Evolutionary conservation across 2,113 vertebrate genomes (phyloP).

Genomic region (Bucco capensis): DNA sequence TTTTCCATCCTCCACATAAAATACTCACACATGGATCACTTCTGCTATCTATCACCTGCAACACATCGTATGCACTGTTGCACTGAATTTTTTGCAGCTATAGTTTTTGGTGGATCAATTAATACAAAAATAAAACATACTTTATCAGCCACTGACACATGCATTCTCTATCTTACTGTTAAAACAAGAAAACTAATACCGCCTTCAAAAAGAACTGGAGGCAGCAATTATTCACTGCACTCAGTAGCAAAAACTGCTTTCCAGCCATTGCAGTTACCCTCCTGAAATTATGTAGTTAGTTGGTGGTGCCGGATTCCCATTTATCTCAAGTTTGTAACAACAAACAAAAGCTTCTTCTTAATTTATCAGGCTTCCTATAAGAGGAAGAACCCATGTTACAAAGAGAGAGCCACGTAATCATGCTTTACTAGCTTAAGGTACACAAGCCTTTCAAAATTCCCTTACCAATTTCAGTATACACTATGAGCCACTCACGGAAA

Average conservation of each 20-base stretch:
- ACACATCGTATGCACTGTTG: fast-evolving
- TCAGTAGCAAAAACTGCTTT: not conserved
- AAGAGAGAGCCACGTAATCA: not conserved
- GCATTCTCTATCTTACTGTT: not conserved
- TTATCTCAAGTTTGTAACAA: constrained; percentile 30
- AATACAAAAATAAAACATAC: not conserved
- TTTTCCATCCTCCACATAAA: not conserved
- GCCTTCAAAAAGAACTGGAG: not conserved
- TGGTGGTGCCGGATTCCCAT: not conserved
- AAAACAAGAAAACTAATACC: not conserved
- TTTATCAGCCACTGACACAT: not conserved
- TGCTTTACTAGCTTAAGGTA: not conserved
- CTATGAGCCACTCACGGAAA: not conserved
- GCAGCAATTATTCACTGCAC: not conserved
- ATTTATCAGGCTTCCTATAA: not conserved
- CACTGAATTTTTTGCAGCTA: not conserved
- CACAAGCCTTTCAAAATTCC: not conserved
- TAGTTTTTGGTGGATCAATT: not conserved
- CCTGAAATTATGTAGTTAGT: not conserved
- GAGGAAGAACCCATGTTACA: constrained; percentile 32
- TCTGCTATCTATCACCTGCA: not conserved
- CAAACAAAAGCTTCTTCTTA: constrained; percentile 32
- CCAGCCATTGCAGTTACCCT: not conserved
- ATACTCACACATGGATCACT: not conserved
- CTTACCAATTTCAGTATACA: not conserved